Percentiles rank a stretch among this genome's conserved stretches.
Evolutionary conservation across 2,888 invertebrate genomes (phyloP).

Genomic region (Drosophila subsilvestris): DNA sequence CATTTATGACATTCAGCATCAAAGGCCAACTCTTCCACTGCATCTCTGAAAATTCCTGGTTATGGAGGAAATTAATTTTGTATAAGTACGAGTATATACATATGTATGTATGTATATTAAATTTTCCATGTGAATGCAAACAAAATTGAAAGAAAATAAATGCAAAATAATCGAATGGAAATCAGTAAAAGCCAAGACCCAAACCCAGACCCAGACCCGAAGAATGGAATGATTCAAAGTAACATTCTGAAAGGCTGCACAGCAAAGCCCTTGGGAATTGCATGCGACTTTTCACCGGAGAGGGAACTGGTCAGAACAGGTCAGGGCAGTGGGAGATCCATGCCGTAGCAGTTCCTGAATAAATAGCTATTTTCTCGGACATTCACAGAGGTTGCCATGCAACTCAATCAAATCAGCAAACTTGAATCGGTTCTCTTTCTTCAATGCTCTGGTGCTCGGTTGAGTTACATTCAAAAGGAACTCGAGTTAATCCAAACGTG

Average conservation of each 20-base stretch:
- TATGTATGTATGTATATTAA: slow-evolving; percentile 48
- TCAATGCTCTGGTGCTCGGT: background rate
- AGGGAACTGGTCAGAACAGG: background rate
- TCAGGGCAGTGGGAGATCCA: background rate
- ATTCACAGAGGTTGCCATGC: background rate
- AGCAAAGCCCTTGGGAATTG: background rate
- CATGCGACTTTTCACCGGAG: slow-evolving; percentile 11
- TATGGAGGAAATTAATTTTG: slow-evolving; percentile 76
- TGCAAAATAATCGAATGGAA: slow-evolving; percentile 41
- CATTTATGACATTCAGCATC: slow-evolving; percentile 70
- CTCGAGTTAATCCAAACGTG: background rate
- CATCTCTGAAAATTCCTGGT: slow-evolving; percentile 40
- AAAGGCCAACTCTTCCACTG: slow-evolving; percentile 29
- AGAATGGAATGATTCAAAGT: slow-evolving; percentile 17
- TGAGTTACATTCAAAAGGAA: background rate
- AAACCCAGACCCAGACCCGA: background rate
- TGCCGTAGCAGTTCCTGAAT: slow-evolving; percentile 6
- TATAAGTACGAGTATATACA: slow-evolving; percentile 26
- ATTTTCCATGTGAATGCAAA: slow-evolving; percentile 54
- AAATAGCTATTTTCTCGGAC: slow-evolving; percentile 9
- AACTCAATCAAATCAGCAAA: background rate
- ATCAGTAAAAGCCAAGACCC: slow-evolving; percentile 8
- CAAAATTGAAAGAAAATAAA: slow-evolving; percentile 24
- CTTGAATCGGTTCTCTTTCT: background rate
- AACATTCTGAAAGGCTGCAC: background rate